A percentile compares a stretch with the other conserved stretches of the same genome.
Evolutionary conservation across 2,113 vertebrate species (phyloP).

Genomic region (Spizaetus ornatus): DNA sequence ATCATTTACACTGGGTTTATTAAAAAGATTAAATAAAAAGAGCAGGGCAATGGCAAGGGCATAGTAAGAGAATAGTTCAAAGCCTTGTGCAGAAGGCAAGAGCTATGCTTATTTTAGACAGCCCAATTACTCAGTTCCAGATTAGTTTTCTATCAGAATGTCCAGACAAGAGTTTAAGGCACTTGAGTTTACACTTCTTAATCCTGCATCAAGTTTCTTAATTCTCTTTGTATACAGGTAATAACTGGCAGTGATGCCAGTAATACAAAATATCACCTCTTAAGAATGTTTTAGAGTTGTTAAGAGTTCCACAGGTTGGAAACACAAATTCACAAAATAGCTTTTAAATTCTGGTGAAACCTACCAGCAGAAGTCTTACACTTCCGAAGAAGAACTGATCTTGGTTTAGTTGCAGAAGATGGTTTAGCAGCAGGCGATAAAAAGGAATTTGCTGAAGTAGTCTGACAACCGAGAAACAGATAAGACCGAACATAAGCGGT

Average conservation of each 20-base stretch:
- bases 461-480: neutral
- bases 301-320: neutral
- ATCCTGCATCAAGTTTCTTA: neutral
- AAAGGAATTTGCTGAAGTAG: neutral
- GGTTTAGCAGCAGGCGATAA: neutral
- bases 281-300: neutral
- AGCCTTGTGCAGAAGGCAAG: neutral
- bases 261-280: neutral
- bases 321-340: neutral
- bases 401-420: neutral
- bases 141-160: neutral
- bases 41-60: neutral
- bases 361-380: neutral
- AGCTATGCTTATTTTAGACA: neutral
- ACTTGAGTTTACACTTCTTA: neutral
- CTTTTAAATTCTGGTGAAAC: neutral
- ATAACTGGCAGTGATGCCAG: neutral
- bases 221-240: neutral
- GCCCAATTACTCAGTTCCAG: neutral
- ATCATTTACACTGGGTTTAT: neutral
- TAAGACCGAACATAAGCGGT: neutral
- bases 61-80: neutral
- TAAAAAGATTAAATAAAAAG: neutral
- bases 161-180: neutral
- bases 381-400: neutral